phyloP scores from a whole-genome alignment of 2,888 invertebrate species.

The Caenorhabditis panamensis region DNA sequence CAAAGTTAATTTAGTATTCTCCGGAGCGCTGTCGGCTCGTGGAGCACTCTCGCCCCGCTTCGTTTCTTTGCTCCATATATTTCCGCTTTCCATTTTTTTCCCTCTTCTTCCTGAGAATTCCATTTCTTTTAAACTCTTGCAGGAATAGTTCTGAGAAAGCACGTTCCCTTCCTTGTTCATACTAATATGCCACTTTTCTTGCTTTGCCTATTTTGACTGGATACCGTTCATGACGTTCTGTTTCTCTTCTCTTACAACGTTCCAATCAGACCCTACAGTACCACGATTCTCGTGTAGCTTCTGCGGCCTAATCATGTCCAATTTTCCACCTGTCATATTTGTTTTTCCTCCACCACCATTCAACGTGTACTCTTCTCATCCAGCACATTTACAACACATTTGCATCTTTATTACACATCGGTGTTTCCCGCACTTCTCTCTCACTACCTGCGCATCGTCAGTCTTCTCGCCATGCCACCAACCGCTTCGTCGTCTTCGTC shows the following conservation, averaged over 20 bases:
- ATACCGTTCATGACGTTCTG: not conserved
- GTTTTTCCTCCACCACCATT: not conserved
- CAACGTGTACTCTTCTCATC: constrained; percentile 2
- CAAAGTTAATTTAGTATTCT: constrained; percentile 62
- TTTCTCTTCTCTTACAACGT: not conserved
- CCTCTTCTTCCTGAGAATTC: constrained; percentile 39
- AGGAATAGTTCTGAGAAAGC: not conserved
- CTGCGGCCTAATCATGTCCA: not conserved
- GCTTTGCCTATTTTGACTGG: too few species aligned
- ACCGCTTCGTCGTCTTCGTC: constrained; percentile 15
- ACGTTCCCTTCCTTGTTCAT: not conserved
- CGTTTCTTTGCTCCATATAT: constrained; percentile 48
- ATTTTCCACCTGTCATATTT: not conserved
- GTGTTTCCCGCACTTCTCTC: constrained; percentile 13
- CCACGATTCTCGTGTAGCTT: too few species aligned
- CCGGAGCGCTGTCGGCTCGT: constrained; percentile 21
- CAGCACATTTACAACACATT: constrained; percentile 22
- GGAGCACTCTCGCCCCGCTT: constrained; percentile 39
- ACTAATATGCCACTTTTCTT: not conserved
- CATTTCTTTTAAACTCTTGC: constrained; percentile 8
- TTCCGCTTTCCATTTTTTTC: constrained; percentile 54
- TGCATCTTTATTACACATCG: constrained; percentile 44
- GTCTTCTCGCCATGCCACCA: not conserved
- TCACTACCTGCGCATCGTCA: constrained; percentile 30
- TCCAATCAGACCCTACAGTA: too few species aligned